Conservation (phyloP, 1,140 invertebrate genomes). For the Lanistes nyassanus region DNA sequence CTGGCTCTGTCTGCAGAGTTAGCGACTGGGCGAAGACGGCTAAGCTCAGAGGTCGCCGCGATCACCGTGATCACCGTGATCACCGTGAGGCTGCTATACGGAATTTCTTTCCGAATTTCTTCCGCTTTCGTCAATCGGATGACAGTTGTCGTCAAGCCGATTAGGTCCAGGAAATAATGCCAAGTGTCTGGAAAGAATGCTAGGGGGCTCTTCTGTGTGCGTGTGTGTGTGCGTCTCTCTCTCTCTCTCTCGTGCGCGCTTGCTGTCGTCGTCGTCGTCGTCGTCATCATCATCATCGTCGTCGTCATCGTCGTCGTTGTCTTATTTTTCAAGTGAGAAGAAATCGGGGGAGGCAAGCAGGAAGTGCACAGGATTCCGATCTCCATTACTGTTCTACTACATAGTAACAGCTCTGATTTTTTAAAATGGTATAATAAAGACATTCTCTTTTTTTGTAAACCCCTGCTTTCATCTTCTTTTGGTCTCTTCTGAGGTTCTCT, state of each 20-base stretch:
- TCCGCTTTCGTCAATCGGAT: too few relatives aligned
- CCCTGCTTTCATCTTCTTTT: not conserved
- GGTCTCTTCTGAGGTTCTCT: too few relatives aligned
- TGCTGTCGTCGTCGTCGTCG: not conserved
- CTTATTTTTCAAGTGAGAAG: not conserved
- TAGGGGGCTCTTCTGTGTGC: constrained; percentile 1
- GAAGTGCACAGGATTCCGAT: not conserved
- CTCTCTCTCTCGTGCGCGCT: not conserved
- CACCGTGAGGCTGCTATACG: too few relatives aligned
- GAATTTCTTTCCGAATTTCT: too few relatives aligned
- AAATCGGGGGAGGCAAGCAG: not conserved
- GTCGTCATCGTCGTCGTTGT: not conserved
- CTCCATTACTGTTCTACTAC: not conserved
- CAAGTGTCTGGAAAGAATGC: too few relatives aligned
- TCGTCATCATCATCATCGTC: not conserved
- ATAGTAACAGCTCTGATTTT: not conserved
- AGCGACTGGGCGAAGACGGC: too few relatives aligned
- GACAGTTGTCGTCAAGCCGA: too few relatives aligned
- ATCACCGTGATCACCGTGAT: too few relatives aligned
- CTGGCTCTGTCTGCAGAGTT: too few relatives aligned
- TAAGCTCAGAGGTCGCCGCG: too few relatives aligned
- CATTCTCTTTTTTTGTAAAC: constrained; percentile 1
- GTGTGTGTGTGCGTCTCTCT: constrained; percentile 8
- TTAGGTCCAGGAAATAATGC: too few relatives aligned
- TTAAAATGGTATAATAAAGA: too few relatives aligned